Evolutionary conservation across 2,888 invertebrate genomes (phyloP), one percentile per base, ranked within the genome.

Genomic region (Asteroscopus sphinx): DNA sequence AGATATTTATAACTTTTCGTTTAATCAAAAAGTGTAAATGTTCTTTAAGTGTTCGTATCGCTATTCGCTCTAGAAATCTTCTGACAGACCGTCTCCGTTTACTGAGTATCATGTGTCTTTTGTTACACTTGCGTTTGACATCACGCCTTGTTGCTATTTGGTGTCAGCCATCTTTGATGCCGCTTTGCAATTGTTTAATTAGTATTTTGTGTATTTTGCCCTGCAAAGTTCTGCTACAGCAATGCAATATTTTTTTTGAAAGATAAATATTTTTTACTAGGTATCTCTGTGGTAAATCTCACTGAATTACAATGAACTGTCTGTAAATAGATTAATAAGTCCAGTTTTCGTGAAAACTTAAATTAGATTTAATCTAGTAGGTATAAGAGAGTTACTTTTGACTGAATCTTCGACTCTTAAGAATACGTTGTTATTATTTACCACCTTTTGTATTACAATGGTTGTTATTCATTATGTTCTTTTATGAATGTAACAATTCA

Each of bases 1-100:
- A 21, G 21, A 21, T 45, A 13, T 44, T n/a, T 7, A 39, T 32
- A 13, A 17, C 4, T 7, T 30, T 13, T 0, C 0, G 13, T 67
- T 33, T 36, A 48, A 58, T 44, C 33, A 49, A 39, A 51, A 54
- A 56, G 49, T 45, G 36, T 55, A 44, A n/a, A 41, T 36, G n/a
- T 48, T 53, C 30, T 57, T 68, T 46, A 25, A 40, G 53, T 54
- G 54, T 58, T 56, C 62, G 76, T 81, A 64, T 78, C 76, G 76
- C 79, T 84, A 73, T 59, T 66, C 83, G 83, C 79, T 84, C 83
- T 83, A 78, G 62, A 82, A 76, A 80, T 66, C 73, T 76, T 73
- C 70, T 73, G 77, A 73, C 76, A 62, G 44, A 36, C 15, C 47
- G 72, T 73, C 70, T 66, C 68, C 59, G 73, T 58, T 68, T 68